These are phyloP conservation scores for Macrotis lagotis DNA, from an alignment of 2,113 vertebrate genomes.

Conservation along the genomic window DNA sequence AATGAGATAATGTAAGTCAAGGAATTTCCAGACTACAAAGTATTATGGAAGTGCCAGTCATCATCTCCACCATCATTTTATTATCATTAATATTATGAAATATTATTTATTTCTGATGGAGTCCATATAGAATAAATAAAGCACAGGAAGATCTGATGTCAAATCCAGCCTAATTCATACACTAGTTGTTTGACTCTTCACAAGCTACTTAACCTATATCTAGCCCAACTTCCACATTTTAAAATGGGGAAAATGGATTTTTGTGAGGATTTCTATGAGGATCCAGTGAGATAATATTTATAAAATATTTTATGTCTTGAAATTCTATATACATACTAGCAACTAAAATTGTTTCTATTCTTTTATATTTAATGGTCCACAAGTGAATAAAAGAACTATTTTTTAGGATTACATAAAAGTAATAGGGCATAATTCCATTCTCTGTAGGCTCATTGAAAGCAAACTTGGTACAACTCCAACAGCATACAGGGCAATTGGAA, in stretches of 20 bases:
- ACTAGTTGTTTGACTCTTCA: background rate
- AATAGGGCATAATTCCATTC: background rate
- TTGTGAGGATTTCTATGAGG: background rate
- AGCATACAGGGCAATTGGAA: background rate
- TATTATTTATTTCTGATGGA: background rate
- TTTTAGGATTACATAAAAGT: background rate
- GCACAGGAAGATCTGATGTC: background rate
- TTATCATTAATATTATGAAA: background rate
- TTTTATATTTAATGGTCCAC: background rate
- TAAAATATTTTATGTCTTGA: background rate
- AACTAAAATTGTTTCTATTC: background rate
- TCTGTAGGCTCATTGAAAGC: background rate
- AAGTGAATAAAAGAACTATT: background rate
- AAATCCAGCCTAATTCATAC: background rate
- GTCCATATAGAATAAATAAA: background rate
- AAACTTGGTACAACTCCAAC: background rate
- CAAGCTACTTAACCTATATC: background rate
- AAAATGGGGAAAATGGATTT: background rate
- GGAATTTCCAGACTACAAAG: background rate
- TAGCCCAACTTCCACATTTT: background rate
- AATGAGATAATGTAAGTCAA: background rate
- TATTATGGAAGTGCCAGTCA: background rate
- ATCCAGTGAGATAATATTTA: background rate
- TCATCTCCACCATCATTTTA: background rate
- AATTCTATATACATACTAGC: background rate